Evolutionary conservation across 2,888 invertebrate genomes (phyloP).

Genomic region (Ditylenchus weischeri): DNA sequence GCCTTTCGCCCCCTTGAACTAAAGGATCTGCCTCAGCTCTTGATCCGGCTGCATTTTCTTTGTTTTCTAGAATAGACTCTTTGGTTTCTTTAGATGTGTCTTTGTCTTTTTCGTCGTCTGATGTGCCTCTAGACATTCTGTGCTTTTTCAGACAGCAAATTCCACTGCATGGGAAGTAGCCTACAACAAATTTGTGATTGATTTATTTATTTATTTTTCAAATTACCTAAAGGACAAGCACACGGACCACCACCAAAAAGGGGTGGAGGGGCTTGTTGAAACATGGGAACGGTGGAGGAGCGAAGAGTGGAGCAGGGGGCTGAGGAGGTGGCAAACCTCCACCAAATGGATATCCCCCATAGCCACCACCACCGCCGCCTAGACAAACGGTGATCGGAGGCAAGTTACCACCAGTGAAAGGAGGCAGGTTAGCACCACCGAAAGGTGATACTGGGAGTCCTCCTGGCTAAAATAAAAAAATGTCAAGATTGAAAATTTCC

Average conservation of each 20-base stretch:
- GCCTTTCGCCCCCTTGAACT: too few species aligned
- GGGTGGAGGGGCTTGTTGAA: not conserved
- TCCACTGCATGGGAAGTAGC: constrained; percentile 3
- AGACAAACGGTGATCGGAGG: constrained; percentile 3
- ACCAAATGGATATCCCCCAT: too few species aligned
- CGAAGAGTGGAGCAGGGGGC: constrained; percentile 1
- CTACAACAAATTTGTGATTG: not conserved
- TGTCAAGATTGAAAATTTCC: too few species aligned
- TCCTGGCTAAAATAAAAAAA: too few species aligned
- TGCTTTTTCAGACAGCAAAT: not conserved
- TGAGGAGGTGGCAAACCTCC: constrained; percentile 17
- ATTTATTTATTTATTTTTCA: too few species aligned
- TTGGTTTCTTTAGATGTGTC: not conserved
- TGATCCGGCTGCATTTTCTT: too few species aligned
- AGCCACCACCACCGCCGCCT: not conserved
- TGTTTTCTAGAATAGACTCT: not conserved
- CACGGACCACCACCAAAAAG: too few species aligned
- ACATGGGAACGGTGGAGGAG: constrained; percentile 1
- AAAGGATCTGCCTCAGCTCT: too few species aligned
- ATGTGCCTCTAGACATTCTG: not conserved
- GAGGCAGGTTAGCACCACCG: not conserved
- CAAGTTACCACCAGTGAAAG: not conserved
- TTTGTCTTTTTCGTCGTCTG: not conserved
- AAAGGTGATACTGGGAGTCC: not conserved
- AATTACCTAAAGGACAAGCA: too few species aligned